Conservation (phyloP, 2,888 invertebrate genomes). For the Empis livida region DNA sequence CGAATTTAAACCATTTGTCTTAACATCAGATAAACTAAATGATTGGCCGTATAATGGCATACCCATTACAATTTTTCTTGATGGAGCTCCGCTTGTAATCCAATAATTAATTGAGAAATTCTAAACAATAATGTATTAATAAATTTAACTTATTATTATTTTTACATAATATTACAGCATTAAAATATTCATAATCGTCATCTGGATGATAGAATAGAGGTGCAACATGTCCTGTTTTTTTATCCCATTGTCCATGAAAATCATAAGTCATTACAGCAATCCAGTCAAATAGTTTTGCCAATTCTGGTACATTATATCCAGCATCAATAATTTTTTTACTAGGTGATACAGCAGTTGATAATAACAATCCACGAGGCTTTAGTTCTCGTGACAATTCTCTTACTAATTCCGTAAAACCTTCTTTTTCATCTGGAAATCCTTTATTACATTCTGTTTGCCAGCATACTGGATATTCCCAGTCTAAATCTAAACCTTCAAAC, state of each 20-base stretch:
- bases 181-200: slow-evolving; percentile 69
- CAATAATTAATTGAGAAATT: slow-evolving; percentile 82
- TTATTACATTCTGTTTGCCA: slow-evolving; percentile 70
- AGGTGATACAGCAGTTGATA: slow-evolving; percentile 78
- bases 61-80: slow-evolving; percentile 73
- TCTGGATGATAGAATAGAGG: slow-evolving; percentile 72
- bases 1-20: slow-evolving; percentile 54
- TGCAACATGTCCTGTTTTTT: slow-evolving; percentile 80
- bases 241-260: slow-evolving; percentile 86
- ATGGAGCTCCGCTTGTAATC: slow-evolving; percentile 72
- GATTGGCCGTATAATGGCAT: slow-evolving; percentile 83
- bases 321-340: slow-evolving; percentile 78
- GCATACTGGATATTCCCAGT: slow-evolving; percentile 80
- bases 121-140: slow-evolving; percentile 29
- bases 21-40: slow-evolving; percentile 52
- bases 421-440: slow-evolving; percentile 72
- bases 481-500: slow-evolving; percentile 89
- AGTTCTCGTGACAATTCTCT: slow-evolving; percentile 56
- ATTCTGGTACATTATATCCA: slow-evolving; percentile 66
- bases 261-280: slow-evolving; percentile 89
- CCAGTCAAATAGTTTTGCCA: slow-evolving; percentile 71
- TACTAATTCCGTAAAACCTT: slow-evolving; percentile 61
- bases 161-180: slow-evolving; percentile 56
- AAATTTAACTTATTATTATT: not conserved
- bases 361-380: slow-evolving; percentile 50